Evolutionary conservation across 2,113 vertebrate genomes (phyloP).

Genomic region (Varanus komodoensis): DNA sequence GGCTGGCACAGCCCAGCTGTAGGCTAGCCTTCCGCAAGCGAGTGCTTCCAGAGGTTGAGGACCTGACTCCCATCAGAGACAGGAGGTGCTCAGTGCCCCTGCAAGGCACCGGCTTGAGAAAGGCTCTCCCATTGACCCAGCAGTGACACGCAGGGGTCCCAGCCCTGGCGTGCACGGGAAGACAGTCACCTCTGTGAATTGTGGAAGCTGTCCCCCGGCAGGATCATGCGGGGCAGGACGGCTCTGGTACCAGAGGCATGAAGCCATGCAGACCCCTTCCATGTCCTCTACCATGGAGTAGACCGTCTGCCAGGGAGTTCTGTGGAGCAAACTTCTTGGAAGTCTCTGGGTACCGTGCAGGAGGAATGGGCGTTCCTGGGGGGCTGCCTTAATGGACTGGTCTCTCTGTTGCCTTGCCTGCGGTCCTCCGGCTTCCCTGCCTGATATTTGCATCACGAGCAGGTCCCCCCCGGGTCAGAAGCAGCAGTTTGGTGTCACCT

Average conservation of each 20-base stretch:
- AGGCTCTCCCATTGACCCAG: not conserved
- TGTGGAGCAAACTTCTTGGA: not conserved
- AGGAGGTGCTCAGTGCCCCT: not conserved
- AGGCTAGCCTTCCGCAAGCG: too few relatives aligned
- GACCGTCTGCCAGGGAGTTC: not conserved
- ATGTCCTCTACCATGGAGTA: too few relatives aligned
- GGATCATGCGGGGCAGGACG: not conserved
- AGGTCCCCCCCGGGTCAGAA: not conserved
- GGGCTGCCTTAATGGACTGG: not conserved
- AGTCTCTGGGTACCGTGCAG: too few relatives aligned
- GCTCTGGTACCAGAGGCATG: not conserved
- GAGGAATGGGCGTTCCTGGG: not conserved
- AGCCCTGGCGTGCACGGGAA: too few relatives aligned
- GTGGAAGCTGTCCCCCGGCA: too few relatives aligned
- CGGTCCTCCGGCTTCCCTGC: not conserved
- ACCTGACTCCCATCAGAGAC: not conserved
- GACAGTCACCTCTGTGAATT: not conserved
- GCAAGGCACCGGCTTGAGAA: not conserved
- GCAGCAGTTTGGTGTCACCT: too few relatives aligned
- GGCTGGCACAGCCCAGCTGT: too few relatives aligned
- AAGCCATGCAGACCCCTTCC: not conserved
- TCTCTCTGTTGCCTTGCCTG: not conserved
- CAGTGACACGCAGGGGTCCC: not conserved
- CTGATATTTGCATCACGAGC: not conserved
- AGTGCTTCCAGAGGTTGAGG: too few relatives aligned